These are phyloP conservation scores for Semaprochilodus insignis DNA, from an alignment of 2,797 vertebrate species.

Conservation along the genomic window DNA sequence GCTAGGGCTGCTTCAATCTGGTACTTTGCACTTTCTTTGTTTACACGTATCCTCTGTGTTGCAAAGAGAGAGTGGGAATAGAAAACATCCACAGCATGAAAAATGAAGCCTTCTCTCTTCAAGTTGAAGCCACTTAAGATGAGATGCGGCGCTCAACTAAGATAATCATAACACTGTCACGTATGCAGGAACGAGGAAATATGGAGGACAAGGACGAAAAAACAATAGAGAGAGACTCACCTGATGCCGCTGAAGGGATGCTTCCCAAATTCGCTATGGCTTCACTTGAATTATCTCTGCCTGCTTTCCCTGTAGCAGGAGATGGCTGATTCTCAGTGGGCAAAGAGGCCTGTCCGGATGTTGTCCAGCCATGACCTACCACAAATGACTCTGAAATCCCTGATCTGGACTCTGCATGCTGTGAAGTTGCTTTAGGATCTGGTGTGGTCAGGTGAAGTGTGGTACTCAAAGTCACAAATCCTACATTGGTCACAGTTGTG, in stretches of 20 bases:
- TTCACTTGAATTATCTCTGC: conserved; percentile 64
- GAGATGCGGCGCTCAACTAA: background rate
- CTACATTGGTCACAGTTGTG: conserved; percentile 40
- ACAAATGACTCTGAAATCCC: conserved; percentile 73
- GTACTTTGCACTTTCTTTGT: conserved; percentile 51
- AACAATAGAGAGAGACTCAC: conserved; percentile 63
- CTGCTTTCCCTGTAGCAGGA: conserved; percentile 53
- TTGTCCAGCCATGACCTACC: conserved; percentile 65
- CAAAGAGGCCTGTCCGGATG: conserved; percentile 56
- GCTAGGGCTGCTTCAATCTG: conserved; percentile 64
- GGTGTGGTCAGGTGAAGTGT: conserved; percentile 59
- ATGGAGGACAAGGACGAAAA: background rate
- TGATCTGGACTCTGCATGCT: conserved; percentile 73
- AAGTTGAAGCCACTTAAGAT: conserved; percentile 17
- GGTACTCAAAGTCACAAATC: conserved; percentile 36
- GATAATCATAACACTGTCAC: conserved; percentile 28
- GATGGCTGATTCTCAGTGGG: conserved; percentile 59
- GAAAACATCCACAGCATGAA: background rate
- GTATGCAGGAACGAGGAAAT: conserved; percentile 1
- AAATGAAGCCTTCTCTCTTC: background rate
- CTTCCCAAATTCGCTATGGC: conserved; percentile 67
- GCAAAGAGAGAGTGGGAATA: background rate
- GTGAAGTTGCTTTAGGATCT: conserved; percentile 41
- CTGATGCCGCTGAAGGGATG: conserved; percentile 68
- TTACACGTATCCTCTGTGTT: conserved; percentile 38